A percentile compares a stretch with the other conserved stretches of the same genome.
These are phyloP conservation scores for Theristicus caerulescens DNA, from an alignment of 2,113 vertebrate species.

Conservation along the genomic window DNA sequence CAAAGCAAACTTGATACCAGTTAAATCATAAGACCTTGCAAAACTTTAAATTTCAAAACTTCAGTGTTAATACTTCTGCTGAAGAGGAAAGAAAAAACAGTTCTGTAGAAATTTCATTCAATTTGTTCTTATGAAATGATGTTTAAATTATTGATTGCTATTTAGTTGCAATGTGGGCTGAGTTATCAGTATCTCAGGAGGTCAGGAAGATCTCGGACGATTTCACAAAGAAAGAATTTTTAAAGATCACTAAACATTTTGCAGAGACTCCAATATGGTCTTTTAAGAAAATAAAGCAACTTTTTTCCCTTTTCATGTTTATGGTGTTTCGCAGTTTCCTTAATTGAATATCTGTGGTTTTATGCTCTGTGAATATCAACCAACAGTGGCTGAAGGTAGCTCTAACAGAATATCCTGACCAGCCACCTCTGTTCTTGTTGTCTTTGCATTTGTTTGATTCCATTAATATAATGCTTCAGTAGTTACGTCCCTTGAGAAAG, in stretches of 20 bases:
- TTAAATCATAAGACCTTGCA: not conserved
- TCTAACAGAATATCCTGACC: not conserved
- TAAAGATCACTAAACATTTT: not conserved
- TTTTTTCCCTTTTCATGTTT: not conserved
- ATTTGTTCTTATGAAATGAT: not conserved
- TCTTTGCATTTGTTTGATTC: conserved; percentile 1
- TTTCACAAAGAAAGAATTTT: not conserved
- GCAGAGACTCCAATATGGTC: not conserved
- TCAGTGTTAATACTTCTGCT: not conserved
- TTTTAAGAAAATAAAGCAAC: not conserved
- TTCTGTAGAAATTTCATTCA: not conserved
- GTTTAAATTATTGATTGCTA: not conserved
- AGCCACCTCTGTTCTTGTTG: not conserved
- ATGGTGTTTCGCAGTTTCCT: not conserved
- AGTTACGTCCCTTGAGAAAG: not conserved
- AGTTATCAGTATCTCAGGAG: not conserved
- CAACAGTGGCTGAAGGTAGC: not conserved
- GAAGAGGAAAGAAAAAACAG: not conserved
- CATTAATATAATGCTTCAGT: not conserved
- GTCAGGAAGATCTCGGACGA: not conserved
- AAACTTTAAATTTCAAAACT: not conserved
- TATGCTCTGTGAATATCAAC: not conserved
- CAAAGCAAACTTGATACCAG: not conserved
- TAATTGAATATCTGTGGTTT: not conserved
- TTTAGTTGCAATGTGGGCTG: not conserved